Evolutionary conservation across 2,888 invertebrate species (phyloP).

Genomic region (Macrosoma leucophasiata): DNA sequence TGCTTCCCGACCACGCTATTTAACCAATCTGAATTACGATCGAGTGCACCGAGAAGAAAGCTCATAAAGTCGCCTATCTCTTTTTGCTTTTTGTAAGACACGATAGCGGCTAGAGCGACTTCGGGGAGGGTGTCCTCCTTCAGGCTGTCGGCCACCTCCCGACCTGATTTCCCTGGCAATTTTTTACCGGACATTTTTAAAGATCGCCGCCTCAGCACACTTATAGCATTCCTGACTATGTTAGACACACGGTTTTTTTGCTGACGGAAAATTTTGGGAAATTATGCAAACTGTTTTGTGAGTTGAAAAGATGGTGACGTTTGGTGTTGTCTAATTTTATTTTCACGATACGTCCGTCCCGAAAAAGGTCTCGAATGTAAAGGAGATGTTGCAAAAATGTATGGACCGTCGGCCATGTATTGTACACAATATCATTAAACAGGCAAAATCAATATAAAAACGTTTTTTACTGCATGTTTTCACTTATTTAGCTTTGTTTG

Average conservation of each 20-base stretch:
- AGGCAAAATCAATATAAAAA: too few species aligned
- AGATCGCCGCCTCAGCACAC: conserved; percentile 31
- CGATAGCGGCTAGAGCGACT: conserved; percentile 56
- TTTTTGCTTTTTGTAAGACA: conserved; percentile 54
- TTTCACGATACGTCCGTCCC: too few species aligned
- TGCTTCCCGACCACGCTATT: conserved; percentile 50
- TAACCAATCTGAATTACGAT: conserved; percentile 55
- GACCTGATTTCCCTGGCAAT: conserved; percentile 33
- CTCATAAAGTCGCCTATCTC: conserved; percentile 56
- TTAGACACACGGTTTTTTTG: conserved; percentile 35
- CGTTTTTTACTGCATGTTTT: too few species aligned
- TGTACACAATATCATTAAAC: too few species aligned
- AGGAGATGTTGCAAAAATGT: too few species aligned
- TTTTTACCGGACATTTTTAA: conserved; percentile 38
- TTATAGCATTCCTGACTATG: conserved; percentile 39
- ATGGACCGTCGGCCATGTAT: too few species aligned
- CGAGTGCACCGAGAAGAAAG: conserved; percentile 50
- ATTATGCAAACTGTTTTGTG: conserved; percentile 18
- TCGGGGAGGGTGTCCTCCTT: conserved; percentile 44
- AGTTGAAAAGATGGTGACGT: conserved; percentile 9
- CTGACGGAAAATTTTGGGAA: conserved; percentile 49
- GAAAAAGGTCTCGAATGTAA: too few species aligned
- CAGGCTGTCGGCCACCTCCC: conserved; percentile 29
- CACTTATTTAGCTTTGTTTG: too few species aligned
- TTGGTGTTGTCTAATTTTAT: conserved; percentile 11